phyloP scores from a whole-genome alignment of 1,140 invertebrate species.

The Hesperophylax magnus region DNA sequence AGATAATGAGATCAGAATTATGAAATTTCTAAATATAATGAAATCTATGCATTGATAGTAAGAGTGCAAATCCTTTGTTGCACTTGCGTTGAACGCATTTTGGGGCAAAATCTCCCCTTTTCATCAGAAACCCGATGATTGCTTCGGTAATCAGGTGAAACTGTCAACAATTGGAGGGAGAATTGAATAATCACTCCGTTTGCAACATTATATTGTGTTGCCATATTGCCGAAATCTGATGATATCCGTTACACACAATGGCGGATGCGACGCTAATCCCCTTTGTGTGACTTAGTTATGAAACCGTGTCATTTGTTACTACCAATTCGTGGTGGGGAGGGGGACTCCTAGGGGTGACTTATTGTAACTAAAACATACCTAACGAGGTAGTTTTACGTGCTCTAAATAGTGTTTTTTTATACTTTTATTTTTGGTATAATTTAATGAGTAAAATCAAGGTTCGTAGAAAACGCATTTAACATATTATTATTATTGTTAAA shows the following conservation, averaged over 20 bases:
- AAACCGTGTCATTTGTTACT: constrained; percentile 13
- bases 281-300: constrained; percentile 13
- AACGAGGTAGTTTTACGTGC: too few species aligned
- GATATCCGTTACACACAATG: constrained; percentile 52
- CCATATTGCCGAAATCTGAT: constrained; percentile 49
- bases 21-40: too few species aligned
- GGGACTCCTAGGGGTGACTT: not conserved
- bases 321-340: not conserved
- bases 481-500: too few species aligned
- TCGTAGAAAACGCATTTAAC: too few species aligned
- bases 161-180: constrained; percentile 39
- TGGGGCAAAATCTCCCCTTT: not conserved
- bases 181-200: constrained; percentile 43
- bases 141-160: constrained; percentile 29
- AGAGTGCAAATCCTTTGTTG: not conserved
- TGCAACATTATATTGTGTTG: not conserved
- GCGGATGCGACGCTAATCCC: constrained; percentile 46
- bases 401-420: too few species aligned
- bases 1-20: too few species aligned
- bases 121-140: not conserved
- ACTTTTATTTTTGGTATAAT: too few species aligned
- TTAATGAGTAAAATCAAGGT: too few species aligned
- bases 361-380: too few species aligned
- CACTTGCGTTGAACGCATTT: not conserved
- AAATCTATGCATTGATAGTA: too few species aligned